These are phyloP conservation scores for Python bivittatus DNA, from an alignment of 2,113 vertebrate species.

Conservation along the genomic window DNA sequence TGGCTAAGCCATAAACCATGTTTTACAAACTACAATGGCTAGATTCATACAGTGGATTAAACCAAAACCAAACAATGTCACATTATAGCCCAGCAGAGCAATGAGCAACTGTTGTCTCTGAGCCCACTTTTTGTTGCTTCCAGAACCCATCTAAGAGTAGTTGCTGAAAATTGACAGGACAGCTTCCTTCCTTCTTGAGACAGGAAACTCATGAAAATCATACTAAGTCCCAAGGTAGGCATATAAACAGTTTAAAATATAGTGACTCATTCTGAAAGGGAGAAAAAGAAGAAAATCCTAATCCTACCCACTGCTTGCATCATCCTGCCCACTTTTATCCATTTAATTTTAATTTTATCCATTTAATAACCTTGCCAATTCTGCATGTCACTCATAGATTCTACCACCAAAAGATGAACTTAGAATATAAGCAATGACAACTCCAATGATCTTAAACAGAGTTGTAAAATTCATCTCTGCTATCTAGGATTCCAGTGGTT, in stretches of 20 bases:
- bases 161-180: too few species aligned
- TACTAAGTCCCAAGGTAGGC: too few species aligned
- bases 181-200: too few species aligned
- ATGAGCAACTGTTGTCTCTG: too few species aligned
- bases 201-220: too few species aligned
- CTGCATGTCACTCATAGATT: neutral
- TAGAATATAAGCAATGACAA: neutral
- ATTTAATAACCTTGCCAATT: neutral
- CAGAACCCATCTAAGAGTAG: too few species aligned
- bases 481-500: neutral
- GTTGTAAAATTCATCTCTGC: neutral
- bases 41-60: neutral
- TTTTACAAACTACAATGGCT: neutral
- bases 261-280: too few species aligned
- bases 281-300: too few species aligned
- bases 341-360: too few species aligned
- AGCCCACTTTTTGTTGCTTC: too few species aligned
- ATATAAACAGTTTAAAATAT: too few species aligned
- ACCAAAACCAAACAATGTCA: neutral
- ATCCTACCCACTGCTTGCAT: too few species aligned
- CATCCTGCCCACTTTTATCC: neutral
- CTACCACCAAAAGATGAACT: neutral
- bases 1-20: neutral
- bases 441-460: neutral
- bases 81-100: neutral